Evolutionary conservation across 1,140 invertebrate species (phyloP).

Genomic region (Reticulitermes speratus): DNA sequence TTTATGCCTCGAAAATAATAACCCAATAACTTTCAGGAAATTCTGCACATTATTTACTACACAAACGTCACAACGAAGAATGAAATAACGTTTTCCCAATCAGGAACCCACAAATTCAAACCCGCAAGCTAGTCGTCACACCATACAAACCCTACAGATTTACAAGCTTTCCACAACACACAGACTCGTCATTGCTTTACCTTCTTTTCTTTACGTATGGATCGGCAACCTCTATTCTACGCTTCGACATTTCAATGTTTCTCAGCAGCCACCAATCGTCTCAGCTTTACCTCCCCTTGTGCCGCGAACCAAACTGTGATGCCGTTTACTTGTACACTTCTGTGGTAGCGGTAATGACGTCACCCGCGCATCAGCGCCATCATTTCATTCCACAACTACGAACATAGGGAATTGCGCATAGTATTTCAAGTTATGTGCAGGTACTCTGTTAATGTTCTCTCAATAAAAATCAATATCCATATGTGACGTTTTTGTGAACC

Average conservation of each 20-base stretch:
- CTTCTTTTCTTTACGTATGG: slow-evolving; percentile 74
- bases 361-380: not conserved
- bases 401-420: not conserved
- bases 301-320: not conserved
- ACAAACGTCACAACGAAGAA: too few relatives aligned
- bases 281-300: not conserved
- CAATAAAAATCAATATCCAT: too few relatives aligned
- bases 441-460: too few relatives aligned
- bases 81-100: too few relatives aligned
- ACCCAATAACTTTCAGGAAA: too few relatives aligned
- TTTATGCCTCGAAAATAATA: too few relatives aligned
- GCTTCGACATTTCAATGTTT: slow-evolving; percentile 65
- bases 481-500: too few relatives aligned
- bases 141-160: too few relatives aligned
- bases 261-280: not conserved
- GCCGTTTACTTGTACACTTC: not conserved
- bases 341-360: not conserved
- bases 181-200: slow-evolving; percentile 47
- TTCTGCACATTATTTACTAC: too few relatives aligned
- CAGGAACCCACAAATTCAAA: too few relatives aligned
- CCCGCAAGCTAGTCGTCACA: too few relatives aligned
- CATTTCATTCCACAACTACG: not conserved
- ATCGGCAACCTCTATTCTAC: slow-evolving; percentile 79
- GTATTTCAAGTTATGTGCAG: not conserved
- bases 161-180: too few relatives aligned